Percentiles rank a stretch among this genome's conserved stretches.
phyloP scores from a whole-genome alignment of 1,140 invertebrate genomes.

The Bombus sylvicola region DNA sequence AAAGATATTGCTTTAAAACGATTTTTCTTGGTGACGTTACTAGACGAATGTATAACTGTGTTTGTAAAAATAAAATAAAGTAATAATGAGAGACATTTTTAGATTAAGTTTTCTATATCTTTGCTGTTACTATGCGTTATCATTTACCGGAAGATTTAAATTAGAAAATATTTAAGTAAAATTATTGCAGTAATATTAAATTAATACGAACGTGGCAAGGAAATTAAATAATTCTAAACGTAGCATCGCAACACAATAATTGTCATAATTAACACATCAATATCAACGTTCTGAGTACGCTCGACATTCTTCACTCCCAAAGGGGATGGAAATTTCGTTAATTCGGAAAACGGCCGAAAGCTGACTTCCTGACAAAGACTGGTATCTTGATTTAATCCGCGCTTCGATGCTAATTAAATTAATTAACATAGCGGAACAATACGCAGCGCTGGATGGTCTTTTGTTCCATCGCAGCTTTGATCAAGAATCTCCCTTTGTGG shows the following conservation, averaged over 20 bases:
- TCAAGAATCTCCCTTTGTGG: constrained; percentile 24
- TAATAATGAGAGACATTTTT: too few relatives aligned
- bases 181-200: not conserved
- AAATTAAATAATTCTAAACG: not conserved
- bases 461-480: constrained; percentile 40
- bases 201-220: not conserved
- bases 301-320: not conserved
- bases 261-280: not conserved
- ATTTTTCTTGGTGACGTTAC: not conserved
- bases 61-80: too few relatives aligned
- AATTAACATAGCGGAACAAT: constrained; percentile 45
- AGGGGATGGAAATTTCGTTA: not conserved
- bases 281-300: not conserved
- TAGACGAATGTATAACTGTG: too few relatives aligned
- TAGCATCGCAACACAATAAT: not conserved
- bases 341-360: constrained; percentile 11
- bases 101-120: too few relatives aligned
- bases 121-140: too few relatives aligned
- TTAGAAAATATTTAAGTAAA: too few relatives aligned
- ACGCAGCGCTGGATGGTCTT: constrained; percentile 22
- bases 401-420: constrained; percentile 40
- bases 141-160: too few relatives aligned
- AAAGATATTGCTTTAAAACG: not conserved
- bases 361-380: constrained; percentile 18
- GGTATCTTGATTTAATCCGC: constrained; percentile 45